Conservation (phyloP, 2,113 vertebrate species). For the Eonycteris spelaea region DNA sequence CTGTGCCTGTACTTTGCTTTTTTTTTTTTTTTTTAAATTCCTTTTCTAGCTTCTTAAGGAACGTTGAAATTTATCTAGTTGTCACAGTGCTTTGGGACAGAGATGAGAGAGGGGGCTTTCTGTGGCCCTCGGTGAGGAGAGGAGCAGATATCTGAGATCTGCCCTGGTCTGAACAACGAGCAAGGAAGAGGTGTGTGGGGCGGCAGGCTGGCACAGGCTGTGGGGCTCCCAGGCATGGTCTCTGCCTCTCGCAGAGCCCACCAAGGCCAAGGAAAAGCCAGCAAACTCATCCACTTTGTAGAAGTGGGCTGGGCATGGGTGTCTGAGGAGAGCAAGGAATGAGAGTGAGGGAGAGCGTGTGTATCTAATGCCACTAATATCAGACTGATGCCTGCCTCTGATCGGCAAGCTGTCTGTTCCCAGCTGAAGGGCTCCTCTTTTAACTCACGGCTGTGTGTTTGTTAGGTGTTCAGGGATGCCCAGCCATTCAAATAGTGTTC, state of each 20-base stretch:
- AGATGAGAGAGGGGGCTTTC: neutral
- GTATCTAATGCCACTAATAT: neutral
- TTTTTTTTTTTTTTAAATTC: neutral
- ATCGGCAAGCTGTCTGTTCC: neutral
- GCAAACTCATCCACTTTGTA: neutral
- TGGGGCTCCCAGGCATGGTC: neutral
- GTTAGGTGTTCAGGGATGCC: neutral
- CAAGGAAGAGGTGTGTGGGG: neutral
- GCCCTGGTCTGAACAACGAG: neutral
- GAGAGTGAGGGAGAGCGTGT: neutral
- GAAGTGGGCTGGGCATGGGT: neutral
- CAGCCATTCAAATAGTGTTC: neutral
- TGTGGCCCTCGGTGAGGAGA: neutral
- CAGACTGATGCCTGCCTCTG: neutral
- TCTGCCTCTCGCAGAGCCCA: neutral
- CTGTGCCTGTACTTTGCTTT: neutral
- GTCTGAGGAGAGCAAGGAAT: neutral
- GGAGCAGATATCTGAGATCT: neutral
- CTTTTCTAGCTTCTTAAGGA: constrained; percentile 3
- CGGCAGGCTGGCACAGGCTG: neutral
- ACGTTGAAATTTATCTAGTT: neutral
- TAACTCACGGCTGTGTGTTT: neutral
- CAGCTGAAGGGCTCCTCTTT: neutral
- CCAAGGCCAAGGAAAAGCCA: neutral
- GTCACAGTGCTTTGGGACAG: neutral